Evolutionary conservation across 1,140 invertebrate species (phyloP).

Genomic region (Bombus cullumanus): DNA sequence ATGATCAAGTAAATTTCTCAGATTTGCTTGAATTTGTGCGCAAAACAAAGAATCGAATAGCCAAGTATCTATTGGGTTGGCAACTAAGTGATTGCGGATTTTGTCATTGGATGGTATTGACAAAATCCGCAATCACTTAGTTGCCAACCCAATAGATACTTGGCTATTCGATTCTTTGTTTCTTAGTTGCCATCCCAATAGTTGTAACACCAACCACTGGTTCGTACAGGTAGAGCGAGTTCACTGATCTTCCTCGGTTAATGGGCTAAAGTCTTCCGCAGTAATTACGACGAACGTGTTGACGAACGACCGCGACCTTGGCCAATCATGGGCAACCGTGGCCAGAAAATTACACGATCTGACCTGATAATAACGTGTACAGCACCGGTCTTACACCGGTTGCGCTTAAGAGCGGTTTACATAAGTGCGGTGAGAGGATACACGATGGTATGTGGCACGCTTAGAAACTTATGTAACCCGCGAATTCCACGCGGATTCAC

Average conservation of each 20-base stretch:
- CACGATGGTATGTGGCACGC: background rate
- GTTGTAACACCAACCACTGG: no score
- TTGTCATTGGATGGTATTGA: no score
- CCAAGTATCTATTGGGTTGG: no score
- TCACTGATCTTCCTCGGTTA: background rate
- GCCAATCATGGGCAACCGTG: no score
- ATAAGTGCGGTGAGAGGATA: slow-evolving; percentile 2
- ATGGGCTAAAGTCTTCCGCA: background rate
- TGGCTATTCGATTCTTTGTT: no score
- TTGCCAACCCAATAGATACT: no score
- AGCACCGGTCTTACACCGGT: background rate
- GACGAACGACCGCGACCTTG: background rate
- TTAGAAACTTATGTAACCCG: slow-evolving; percentile 9
- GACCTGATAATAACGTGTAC: background rate
- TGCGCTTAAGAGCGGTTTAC: background rate
- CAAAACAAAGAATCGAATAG: no score
- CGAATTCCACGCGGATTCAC: slow-evolving; percentile 1
- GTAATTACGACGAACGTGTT: background rate
- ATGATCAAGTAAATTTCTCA: background rate
- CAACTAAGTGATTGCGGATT: no score
- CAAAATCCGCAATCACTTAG: no score
- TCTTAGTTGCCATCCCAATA: no score
- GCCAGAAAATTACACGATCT: background rate
- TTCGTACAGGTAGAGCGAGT: background rate
- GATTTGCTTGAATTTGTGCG: background rate